These are phyloP conservation scores for Anser cygnoides DNA, from an alignment of 2,113 vertebrate genomes.

Conservation along the genomic window DNA sequence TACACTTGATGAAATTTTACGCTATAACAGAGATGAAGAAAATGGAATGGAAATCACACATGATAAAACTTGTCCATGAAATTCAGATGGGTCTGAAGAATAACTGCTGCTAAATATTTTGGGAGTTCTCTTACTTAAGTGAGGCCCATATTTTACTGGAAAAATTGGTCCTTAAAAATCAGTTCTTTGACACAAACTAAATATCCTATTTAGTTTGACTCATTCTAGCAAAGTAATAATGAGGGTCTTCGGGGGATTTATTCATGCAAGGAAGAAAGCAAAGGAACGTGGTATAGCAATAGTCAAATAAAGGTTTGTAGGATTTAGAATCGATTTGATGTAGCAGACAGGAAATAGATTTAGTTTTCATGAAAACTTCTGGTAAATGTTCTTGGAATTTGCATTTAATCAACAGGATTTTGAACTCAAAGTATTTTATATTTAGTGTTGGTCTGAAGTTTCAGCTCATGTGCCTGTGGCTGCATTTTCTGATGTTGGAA, in stretches of 20 bases:
- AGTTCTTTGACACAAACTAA: background rate
- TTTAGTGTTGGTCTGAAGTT: background rate
- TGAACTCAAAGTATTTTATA: background rate
- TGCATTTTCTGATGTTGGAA: background rate
- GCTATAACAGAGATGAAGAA: conserved; percentile 81
- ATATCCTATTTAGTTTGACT: background rate
- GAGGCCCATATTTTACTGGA: background rate
- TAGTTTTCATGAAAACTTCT: background rate
- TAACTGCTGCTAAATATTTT: conserved; percentile 41
- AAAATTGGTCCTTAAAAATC: background rate
- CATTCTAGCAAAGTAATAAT: background rate
- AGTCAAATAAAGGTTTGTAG: background rate
- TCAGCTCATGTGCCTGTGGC: background rate
- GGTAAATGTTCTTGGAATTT: background rate
- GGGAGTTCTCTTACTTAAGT: conserved; percentile 5
- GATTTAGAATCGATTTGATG: background rate
- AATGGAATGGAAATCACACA: conserved; percentile 79
- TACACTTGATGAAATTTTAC: conserved; percentile 87
- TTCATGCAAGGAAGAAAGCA: background rate
- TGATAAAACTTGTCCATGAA: conserved; percentile 73
- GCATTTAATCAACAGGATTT: background rate
- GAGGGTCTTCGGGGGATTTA: background rate
- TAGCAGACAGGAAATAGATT: background rate
- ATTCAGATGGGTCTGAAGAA: conserved; percentile 60
- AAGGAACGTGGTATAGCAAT: background rate